Conservation (phyloP, 2,888 invertebrate genomes). For the Oconnorella tubifera region DNA sequence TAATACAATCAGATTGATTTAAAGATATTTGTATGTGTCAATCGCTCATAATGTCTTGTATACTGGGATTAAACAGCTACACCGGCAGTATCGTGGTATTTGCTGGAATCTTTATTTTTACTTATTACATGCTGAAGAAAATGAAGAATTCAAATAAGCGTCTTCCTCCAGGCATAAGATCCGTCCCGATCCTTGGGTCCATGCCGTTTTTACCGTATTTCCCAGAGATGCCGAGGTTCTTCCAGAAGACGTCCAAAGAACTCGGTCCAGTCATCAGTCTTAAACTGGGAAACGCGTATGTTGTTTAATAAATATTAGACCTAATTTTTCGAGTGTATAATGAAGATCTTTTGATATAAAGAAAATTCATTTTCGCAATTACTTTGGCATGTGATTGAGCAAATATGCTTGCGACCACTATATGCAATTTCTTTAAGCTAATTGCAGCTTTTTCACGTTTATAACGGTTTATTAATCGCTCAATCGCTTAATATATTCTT, state of each 20-base stretch:
- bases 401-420: too few species aligned
- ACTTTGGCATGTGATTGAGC: too few species aligned
- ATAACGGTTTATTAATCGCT: too few species aligned
- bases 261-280: conserved; percentile 12
- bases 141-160: background rate
- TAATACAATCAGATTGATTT: too few species aligned
- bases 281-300: too few species aligned
- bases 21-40: too few species aligned
- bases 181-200: conserved; percentile 16
- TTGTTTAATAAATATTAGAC: background rate
- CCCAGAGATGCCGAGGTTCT: conserved; percentile 3
- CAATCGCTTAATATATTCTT: too few species aligned
- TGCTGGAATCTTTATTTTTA: background rate
- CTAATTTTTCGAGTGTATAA: background rate
- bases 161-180: conserved; percentile 6
- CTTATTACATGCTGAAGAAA: background rate
- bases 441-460: too few species aligned
- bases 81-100: background rate
- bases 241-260: conserved; percentile 14
- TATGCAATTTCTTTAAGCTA: too few species aligned
- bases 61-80: background rate
- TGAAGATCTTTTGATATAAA: background rate
- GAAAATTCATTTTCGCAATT: background rate
- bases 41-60: too few species aligned
- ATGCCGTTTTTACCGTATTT: conserved; percentile 9